A percentile compares a stretch with the other conserved stretches of the same genome.
These are phyloP conservation scores for Aegithalos caudatus DNA, from an alignment of 2,113 vertebrate genomes.

Conservation along the genomic window DNA sequence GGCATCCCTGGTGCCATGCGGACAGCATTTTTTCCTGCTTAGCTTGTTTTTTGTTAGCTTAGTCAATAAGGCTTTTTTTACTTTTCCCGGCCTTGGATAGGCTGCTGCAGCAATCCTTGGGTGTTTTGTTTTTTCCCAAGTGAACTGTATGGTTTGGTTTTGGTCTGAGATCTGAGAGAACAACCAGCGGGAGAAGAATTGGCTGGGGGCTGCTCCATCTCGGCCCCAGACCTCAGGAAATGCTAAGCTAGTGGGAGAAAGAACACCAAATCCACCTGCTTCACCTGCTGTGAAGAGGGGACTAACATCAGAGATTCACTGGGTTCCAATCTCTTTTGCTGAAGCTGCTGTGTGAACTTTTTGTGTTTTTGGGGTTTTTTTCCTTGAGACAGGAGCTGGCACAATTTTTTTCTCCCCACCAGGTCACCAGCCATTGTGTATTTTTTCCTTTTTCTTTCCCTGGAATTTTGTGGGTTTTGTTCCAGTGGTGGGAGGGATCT, in stretches of 20 bases:
- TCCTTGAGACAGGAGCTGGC: not conserved
- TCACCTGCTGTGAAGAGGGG: not conserved
- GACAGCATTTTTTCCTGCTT: not conserved
- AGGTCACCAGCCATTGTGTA: not conserved
- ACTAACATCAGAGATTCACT: not conserved
- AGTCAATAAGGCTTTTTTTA: not conserved
- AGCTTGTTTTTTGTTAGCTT: not conserved
- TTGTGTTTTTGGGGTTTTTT: not conserved
- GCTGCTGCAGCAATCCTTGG: not conserved
- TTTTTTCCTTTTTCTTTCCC: not conserved
- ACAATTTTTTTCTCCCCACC: not conserved
- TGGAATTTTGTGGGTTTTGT: not conserved
- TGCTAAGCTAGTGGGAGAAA: not conserved
- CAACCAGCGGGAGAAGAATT: fast-evolving
- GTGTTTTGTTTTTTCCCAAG: not conserved
- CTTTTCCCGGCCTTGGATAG: not conserved
- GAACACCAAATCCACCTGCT: not conserved
- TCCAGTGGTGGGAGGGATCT: not conserved
- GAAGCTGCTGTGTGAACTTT: not conserved
- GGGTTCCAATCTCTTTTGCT: not conserved
- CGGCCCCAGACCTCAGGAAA: fast-evolving
- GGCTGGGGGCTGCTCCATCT: not conserved
- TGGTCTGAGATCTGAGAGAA: not conserved
- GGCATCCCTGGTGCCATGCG: fast-evolving
- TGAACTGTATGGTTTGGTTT: not conserved